A percentile compares a stretch with the other conserved stretches of the same genome.
Evolutionary conservation across 1,140 invertebrate species (phyloP).

Genomic region (Platyura marginata): DNA sequence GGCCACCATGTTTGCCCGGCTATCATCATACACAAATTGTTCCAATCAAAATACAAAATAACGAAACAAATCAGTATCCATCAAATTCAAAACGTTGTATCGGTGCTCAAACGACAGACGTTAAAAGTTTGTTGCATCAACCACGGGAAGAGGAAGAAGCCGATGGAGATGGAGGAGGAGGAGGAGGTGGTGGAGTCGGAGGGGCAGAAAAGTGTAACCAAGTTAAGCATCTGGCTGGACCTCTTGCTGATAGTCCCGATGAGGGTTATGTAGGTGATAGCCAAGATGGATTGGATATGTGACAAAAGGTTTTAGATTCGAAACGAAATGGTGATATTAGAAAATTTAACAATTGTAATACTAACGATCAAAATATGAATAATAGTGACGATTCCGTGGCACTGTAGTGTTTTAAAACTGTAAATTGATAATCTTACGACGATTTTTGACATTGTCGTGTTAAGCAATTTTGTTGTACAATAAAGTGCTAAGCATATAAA

Average conservation of each 20-base stretch:
- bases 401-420: too few species aligned
- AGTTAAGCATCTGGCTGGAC: slow-evolving; percentile 27
- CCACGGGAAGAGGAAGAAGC: slow-evolving; percentile 12
- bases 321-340: background rate
- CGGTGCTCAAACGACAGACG: slow-evolving; percentile 34
- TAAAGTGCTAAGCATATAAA: too few species aligned
- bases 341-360: slow-evolving; percentile 7
- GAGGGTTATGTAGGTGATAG: slow-evolving; percentile 71
- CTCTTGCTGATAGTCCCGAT: slow-evolving; percentile 66
- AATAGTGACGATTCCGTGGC: slow-evolving; percentile 22
- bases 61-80: slow-evolving; percentile 3
- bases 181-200: slow-evolving; percentile 28
- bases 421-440: too few species aligned
- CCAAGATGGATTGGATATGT: slow-evolving; percentile 33
- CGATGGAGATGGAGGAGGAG: slow-evolving; percentile 24
- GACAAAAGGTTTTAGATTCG: slow-evolving; percentile 17
- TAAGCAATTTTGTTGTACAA: too few species aligned
- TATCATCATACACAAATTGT: slow-evolving; percentile 11
- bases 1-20: slow-evolving; percentile 28
- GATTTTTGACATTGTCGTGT: too few species aligned
- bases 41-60: slow-evolving; percentile 1
- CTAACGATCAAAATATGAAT: slow-evolving; percentile 1
- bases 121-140: slow-evolving; percentile 17
- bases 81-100: slow-evolving; percentile 26
- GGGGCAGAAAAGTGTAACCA: slow-evolving; percentile 9